Conservation (phyloP, 1,140 invertebrate species). For the Brachionus sp. region DNA sequence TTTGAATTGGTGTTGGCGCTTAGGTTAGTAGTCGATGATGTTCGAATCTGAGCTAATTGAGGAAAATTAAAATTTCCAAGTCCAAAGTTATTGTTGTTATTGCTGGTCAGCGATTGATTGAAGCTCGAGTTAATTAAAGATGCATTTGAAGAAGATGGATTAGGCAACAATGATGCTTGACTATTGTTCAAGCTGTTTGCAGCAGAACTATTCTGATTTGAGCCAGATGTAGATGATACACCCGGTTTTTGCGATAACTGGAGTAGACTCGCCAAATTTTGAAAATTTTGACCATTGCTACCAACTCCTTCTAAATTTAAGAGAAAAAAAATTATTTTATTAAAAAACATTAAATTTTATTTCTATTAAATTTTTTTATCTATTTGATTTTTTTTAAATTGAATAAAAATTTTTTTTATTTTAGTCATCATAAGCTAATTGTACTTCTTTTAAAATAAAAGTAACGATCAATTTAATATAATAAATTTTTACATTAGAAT, state of each 20-base stretch:
- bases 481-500: no score
- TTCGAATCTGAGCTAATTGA: neutral
- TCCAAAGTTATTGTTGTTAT: constrained; percentile 32
- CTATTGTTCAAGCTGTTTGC: neutral
- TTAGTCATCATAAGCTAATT: no score
- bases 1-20: neutral
- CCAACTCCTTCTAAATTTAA: neutral
- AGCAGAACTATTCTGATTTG: neutral
- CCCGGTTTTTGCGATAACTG: constrained; percentile 28
- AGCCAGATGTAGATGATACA: neutral
- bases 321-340: no score
- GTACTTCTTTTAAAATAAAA: no score
- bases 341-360: no score
- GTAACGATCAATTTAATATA: no score
- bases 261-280: constrained; percentile 26
- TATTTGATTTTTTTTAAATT: no score
- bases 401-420: no score
- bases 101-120: neutral
- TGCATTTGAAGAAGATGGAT: neutral
- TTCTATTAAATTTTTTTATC: no score
- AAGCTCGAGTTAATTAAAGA: neutral
- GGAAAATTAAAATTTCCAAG: neutral
- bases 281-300: constrained; percentile 5
- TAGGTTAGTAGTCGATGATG: neutral
- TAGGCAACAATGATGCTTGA: neutral